phyloP scores from a whole-genome alignment of 2,797 vertebrate genomes.

The Ciconia nigra region DNA sequence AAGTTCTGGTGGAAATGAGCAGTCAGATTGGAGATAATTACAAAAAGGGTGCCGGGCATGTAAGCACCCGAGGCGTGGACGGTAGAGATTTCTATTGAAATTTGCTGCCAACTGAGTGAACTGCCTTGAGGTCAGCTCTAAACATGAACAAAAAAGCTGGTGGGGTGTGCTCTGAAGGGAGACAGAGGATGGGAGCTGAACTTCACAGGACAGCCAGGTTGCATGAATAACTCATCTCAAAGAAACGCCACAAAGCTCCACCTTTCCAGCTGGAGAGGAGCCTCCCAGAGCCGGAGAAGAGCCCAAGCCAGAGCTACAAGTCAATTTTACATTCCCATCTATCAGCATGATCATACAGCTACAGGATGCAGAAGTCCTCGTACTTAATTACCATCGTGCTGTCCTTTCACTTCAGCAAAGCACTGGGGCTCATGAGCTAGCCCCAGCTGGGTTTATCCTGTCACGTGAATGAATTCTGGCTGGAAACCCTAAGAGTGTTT shows the following conservation, averaged over 20 bases:
- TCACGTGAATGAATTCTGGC: background rate
- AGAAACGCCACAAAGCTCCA: background rate
- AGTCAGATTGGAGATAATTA: slow-evolving; percentile 59
- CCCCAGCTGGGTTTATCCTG: background rate
- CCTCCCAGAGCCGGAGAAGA: background rate
- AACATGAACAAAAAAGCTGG: background rate
- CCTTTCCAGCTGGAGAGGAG: background rate
- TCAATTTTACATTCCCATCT: background rate
- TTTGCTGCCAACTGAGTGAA: background rate
- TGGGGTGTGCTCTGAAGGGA: background rate
- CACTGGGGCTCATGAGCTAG: background rate
- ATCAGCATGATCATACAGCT: background rate
- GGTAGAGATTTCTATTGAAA: background rate
- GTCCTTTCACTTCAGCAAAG: background rate
- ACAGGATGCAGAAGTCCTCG: background rate
- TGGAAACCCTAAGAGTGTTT: background rate
- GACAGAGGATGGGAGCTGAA: background rate
- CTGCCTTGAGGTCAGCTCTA: background rate
- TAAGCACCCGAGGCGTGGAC: background rate
- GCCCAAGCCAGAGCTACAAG: background rate
- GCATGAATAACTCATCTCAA: background rate
- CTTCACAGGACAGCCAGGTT: background rate
- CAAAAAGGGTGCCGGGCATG: background rate
- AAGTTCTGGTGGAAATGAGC: slow-evolving; percentile 76
- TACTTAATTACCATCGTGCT: background rate